phyloP scores from a whole-genome alignment of 2,797 vertebrate genomes.

The Sphaeramia orbicularis region DNA sequence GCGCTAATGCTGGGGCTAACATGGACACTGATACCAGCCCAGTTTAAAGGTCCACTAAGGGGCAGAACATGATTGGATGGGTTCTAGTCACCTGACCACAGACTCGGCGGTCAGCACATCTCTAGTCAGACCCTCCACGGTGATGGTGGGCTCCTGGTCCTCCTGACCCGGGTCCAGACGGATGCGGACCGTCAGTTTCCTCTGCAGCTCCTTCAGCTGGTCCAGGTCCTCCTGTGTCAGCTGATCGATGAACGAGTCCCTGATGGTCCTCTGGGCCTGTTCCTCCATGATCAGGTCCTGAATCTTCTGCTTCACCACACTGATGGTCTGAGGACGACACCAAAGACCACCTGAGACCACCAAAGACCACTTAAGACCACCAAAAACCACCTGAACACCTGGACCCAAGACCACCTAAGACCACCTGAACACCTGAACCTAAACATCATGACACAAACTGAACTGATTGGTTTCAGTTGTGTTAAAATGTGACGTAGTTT shows the following conservation, averaged over 20 bases:
- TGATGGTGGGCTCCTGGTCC: constrained; percentile 72
- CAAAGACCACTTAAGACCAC: no score
- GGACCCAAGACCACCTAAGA: no score
- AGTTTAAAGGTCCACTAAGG: no score
- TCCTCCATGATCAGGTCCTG: constrained; percentile 79
- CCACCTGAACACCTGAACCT: no score
- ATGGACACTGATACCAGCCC: no score
- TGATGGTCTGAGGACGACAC: constrained; percentile 55
- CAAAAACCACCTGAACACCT: no score
- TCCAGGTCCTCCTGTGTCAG: constrained; percentile 78
- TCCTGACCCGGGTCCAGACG: constrained; percentile 52
- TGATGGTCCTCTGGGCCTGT: constrained; percentile 68
- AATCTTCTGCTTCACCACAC: constrained; percentile 71
- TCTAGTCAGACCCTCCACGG: constrained; percentile 84
- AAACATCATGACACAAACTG: no score
- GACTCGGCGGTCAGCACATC: constrained; percentile 81
- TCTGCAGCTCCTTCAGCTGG: constrained; percentile 82
- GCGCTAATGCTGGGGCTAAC: no score
- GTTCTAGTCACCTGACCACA: constrained; percentile 34
- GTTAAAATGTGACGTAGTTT: no score
- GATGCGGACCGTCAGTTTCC: constrained; percentile 79
- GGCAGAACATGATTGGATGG: rapidly evolving
- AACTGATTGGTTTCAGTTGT: no score
- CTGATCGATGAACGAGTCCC: constrained; percentile 76
- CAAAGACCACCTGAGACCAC: no score